Evolutionary conservation across 2,888 invertebrate species (phyloP).

Genomic region (Serripes groenlandicus): DNA sequence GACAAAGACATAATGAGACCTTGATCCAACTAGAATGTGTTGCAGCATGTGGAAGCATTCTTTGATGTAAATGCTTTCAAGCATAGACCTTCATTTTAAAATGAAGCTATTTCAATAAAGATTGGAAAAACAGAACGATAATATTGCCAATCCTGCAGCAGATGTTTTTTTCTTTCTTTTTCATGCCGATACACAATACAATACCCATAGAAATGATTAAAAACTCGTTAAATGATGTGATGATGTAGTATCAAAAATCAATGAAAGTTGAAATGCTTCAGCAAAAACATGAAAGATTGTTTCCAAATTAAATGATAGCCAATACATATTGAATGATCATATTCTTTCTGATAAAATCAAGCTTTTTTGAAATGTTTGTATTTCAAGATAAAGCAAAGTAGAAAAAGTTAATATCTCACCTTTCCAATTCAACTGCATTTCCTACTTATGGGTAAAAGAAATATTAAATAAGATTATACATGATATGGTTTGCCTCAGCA

Average conservation of each 20-base stretch:
- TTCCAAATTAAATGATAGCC: background rate
- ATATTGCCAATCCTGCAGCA: no score
- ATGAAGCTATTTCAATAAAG: no score
- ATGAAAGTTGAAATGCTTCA: background rate
- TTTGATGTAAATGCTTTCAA: constrained; percentile 48
- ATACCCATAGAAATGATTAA: background rate
- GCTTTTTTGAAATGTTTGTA: background rate
- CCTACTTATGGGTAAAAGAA: constrained; percentile 1
- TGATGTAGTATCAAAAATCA: background rate
- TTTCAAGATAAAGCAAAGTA: background rate
- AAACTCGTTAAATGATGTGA: background rate
- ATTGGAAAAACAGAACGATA: no score
- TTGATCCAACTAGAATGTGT: constrained; percentile 1
- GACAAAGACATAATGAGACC: background rate
- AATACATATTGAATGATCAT: background rate
- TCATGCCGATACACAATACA: no score
- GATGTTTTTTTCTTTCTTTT: no score
- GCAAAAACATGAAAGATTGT: constrained; percentile 26
- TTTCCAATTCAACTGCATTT: constrained; percentile 6
- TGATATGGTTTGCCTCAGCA: constrained; percentile 2
- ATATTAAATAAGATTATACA: constrained; percentile 8
- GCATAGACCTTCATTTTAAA: background rate
- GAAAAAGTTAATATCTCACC: constrained; percentile 5
- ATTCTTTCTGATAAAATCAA: constrained; percentile 14
- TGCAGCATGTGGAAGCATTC: constrained; percentile 37